Evolutionary conservation across 2,888 invertebrate genomes (phyloP).

Genomic region (Pocota personata): DNA sequence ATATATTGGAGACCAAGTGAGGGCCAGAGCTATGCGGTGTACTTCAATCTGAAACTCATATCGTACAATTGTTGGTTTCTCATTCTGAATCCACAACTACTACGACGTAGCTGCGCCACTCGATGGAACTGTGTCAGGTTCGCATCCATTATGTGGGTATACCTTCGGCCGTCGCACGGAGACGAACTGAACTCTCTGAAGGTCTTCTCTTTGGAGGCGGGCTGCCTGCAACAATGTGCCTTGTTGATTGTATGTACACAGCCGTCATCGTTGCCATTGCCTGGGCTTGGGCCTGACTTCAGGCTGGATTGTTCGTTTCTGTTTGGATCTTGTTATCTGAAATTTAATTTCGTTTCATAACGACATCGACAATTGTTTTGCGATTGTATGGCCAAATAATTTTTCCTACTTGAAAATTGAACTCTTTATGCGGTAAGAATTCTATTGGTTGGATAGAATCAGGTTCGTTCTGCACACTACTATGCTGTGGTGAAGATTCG

Average conservation of each 20-base stretch:
- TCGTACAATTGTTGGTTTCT: conserved; percentile 34
- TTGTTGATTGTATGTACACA: conserved; percentile 15
- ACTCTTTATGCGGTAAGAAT: background rate
- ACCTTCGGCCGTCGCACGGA: conserved; percentile 44
- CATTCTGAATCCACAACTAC: conserved; percentile 26
- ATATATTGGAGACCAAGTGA: conserved; percentile 22
- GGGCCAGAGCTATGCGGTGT: background rate
- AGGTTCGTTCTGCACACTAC: background rate
- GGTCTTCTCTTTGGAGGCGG: conserved; percentile 47
- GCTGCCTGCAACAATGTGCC: conserved; percentile 16
- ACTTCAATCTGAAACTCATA: conserved; percentile 60
- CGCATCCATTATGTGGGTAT: conserved; percentile 63
- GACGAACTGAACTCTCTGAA: conserved; percentile 56
- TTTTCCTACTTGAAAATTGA: background rate
- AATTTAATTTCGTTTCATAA: conserved; percentile 12
- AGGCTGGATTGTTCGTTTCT: background rate
- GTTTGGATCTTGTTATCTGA: background rate
- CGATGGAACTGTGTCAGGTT: conserved; percentile 70
- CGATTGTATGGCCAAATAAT: background rate
- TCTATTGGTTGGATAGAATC: background rate
- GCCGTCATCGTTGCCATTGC: background rate
- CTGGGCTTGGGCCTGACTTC: background rate
- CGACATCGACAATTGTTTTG: conserved; percentile 4
- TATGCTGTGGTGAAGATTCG: background rate
- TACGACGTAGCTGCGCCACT: conserved; percentile 27